Conservation (phyloP, 2,888 invertebrate genomes). For the Gastrophysa polygoni region DNA sequence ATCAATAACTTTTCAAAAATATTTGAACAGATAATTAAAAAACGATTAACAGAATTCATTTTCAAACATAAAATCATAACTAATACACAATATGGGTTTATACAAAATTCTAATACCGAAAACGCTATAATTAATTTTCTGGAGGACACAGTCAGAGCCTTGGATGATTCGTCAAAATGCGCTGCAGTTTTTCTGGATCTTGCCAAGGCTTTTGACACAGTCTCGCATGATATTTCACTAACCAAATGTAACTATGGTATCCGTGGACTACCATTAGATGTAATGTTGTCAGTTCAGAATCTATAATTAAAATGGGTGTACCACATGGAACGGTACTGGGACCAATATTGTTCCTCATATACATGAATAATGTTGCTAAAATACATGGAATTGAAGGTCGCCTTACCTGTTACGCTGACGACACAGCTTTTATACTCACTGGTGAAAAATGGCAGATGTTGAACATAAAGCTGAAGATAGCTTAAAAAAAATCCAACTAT, state of each 20-base stretch:
- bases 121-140: no score
- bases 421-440: not conserved
- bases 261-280: no score
- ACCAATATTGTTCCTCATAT: no score
- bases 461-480: not conserved
- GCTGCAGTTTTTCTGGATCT: no score
- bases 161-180: no score
- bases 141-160: no score
- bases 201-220: no score
- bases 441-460: not conserved
- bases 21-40: slow-evolving; percentile 12
- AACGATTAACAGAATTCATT: slow-evolving; percentile 4
- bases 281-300: no score
- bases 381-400: not conserved
- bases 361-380: not conserved
- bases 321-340: not conserved
- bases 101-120: slow-evolving; percentile 16
- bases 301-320: not conserved
- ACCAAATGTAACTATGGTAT: no score
- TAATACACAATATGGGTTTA: slow-evolving; percentile 15
- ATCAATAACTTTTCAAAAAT: slow-evolving; percentile 17
- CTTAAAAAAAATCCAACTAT: not conserved
- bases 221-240: no score
- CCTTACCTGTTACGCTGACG: not conserved
- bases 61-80: slow-evolving; percentile 7